phyloP scores from a whole-genome alignment of 2,797 vertebrate genomes.

The Hybognathus amarus region DNA sequence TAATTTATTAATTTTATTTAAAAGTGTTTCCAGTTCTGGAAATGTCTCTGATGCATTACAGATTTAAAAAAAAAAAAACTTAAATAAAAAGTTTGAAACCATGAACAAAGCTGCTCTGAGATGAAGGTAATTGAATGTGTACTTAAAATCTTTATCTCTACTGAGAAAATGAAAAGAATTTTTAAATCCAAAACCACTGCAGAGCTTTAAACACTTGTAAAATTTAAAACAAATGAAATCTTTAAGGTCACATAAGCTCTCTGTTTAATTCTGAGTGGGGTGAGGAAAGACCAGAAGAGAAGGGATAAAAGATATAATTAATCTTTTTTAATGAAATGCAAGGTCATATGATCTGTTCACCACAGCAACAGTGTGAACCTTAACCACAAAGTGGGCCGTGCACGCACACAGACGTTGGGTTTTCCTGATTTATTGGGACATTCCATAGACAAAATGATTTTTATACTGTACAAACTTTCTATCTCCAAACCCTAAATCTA shows the following conservation, averaged over 20 bases:
- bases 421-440: neutral
- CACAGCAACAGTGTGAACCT: neutral
- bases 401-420: too few species aligned
- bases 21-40: neutral
- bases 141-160: neutral
- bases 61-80: neutral
- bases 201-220: neutral
- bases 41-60: neutral
- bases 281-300: neutral
- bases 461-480: neutral
- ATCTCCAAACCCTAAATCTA: neutral
- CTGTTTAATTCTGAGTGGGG: neutral
- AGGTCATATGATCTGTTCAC: constrained; percentile 27
- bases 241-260: constrained; percentile 15
- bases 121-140: neutral
- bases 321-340: constrained; percentile 1
- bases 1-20: neutral
- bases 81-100: neutral
- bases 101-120: neutral
- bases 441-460: neutral
- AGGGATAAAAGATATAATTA: neutral
- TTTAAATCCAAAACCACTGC: neutral
- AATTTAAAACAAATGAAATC: neutral
- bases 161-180: neutral
- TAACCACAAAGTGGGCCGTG: neutral